Base-by-base conservation (phyloP, 2,888 invertebrate genomes). In the Stenodema calcarata region DNA sequence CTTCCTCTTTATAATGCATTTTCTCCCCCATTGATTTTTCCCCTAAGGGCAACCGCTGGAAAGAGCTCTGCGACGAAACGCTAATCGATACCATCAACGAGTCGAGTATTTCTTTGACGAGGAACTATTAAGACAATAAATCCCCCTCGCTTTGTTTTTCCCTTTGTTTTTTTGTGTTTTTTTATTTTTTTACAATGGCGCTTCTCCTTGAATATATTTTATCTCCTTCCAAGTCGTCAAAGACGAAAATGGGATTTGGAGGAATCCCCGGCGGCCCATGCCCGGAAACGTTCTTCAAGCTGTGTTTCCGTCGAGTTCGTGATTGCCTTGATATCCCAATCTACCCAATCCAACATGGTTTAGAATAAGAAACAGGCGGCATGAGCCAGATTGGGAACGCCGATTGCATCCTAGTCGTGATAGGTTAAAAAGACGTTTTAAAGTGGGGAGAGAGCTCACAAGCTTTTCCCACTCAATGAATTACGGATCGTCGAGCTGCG, bases 21-120 rank as follows among this genome's bases (percentile, higher is more conserved):
- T 84, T 84, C 73, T 84, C 84, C 84, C 80, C 80, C 80, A 80
- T 54, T 47, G 54, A 50, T 44, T 50, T 80, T 80, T 80, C 80
- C 80, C 47, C 28, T 18, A 42, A 44, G 75, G 75, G 44, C 50
- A 30, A 23, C 30, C 16, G n/a, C 41, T n/a, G 16, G 73, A 73
- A 70, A 70, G 70, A 30, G 70, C 70, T 23, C 6, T 27, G 27
- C 70, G 54, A 11, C 3, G 28, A 16, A 70, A 35, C 50, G 50
- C 30, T 80, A 50, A 50, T 80, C 80, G 80, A 80, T 80, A 54
- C 54, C 50, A 30, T 42, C 44, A 47, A 42, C 50, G 80, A 47
- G 30, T n/a, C 54, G 80, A 54, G 50, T 80, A 80, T 73, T 73
- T 73, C 62, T 73, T 41, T 73, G 73, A 73, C 73, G 35, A 35